Evolutionary conservation across 2,888 invertebrate genomes (phyloP), one percentile per base, ranked within the genome.

Genomic region (Microchrysa polita): DNA sequence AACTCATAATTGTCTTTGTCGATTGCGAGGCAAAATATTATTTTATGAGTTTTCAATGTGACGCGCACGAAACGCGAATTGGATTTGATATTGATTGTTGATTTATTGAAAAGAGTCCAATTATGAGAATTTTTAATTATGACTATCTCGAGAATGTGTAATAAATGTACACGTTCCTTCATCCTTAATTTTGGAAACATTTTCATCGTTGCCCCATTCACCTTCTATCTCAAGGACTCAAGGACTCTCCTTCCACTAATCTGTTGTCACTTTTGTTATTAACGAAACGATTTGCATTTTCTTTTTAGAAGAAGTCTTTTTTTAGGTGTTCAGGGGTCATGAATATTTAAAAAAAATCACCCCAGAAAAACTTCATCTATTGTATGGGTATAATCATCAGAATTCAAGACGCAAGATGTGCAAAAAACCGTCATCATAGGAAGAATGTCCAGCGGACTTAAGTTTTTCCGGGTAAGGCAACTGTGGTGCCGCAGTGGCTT

Each of bases 261-360:
- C 12, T 10, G 16, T 7, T 5, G 7, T 34, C 27, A 7, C 48
- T 48, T 23, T 65, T 65, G 65, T 48, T 65, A 65, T 67, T 53
- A 67, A 27, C 34, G 10, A 22, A 53, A 67, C 34, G 40, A 42
- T 69, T 55, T 69, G 55, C 57, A 69, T 69, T 57, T 55, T 16
- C 53, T n/a, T n/a, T n/a, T n/a, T n/a, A n/a, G 34, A 55, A 42
- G 57, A 69, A 52, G 55, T 40, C 20, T 34, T 2, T 2, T 34
- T 16, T 12, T 34, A 69, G 69, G 69, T 69, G 69, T 69, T n/a
- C 42, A 69, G 40, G 34, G 69, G 42, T 40, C 69, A 69, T 69
- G 69, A 69, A 69, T 69, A 69, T 69, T 69, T 69, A 34, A 34
- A 34, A 34, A 34, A 34, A 34, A 34, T 23, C 16, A 23, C 42